Evolutionary conservation across 2,888 invertebrate genomes (phyloP), one percentile per base, ranked within the genome.

Genomic region (Tetragonula carbonaria): DNA sequence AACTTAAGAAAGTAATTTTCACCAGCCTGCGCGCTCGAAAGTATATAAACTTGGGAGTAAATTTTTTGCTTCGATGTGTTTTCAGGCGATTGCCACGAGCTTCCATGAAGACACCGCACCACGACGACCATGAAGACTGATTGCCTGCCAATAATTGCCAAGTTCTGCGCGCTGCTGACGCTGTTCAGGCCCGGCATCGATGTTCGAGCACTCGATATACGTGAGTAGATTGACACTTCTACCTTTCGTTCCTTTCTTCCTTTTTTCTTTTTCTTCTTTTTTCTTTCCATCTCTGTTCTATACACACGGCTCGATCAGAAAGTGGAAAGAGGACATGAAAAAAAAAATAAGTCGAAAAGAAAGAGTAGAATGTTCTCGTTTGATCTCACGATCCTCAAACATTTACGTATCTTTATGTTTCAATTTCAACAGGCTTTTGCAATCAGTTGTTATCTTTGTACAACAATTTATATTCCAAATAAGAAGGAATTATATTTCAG

Each of bases 41-140:
- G 33, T 50, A 21, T 57, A 57, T 50, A 33, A 77, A 51, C 55
- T 71, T 57, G 53, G 16, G n/a, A 59, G 66, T 81, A 78, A 74
- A 78, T 57, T 6, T 68, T 65, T 82, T 68, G 33, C 51, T 21
- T 18, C 67, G n/a, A 53, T 79, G 65, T 78, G 74, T 66, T 86
- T 75, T 51, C 85, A 86, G 85, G 75, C 68, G 67, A 78, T 90
- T 86, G 88, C 89, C 91, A 86, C 88, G 88, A 91, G 92, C 88
- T 92, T 91, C 91, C 91, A 92, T 92, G 92, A 93, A 92, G 92
- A 90, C 89, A 90, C 88, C 90, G 84, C 88, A 90, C 86, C 86
- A 87, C 90, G 90, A 87, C 87, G 91, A 93, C 92, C 91, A 94
- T 94, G 94, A 93, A 93, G 93, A 93, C 91, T 90, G 92, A 93